These are phyloP conservation scores for Epirrhoe alternata DNA, from an alignment of 2,888 invertebrate genomes.

Conservation along the genomic window DNA sequence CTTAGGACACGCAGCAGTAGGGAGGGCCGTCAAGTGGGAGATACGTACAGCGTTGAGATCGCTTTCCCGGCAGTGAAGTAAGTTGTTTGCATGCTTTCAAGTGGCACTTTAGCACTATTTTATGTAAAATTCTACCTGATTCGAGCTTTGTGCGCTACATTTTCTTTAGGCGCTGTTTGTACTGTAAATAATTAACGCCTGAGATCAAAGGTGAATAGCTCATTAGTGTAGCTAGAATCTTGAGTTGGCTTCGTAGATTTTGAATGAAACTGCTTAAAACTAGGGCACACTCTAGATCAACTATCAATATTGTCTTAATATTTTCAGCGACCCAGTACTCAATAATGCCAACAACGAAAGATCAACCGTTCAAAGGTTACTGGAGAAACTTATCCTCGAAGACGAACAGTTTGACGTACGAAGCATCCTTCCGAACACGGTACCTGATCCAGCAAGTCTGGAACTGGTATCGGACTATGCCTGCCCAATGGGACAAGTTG, in stretches of 20 bases:
- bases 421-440: constrained; percentile 96
- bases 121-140: constrained; percentile 36
- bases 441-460: constrained; percentile 96
- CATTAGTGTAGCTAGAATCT: constrained; percentile 2
- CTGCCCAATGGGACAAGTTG: constrained; percentile 96
- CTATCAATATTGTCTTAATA: constrained; percentile 17
- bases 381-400: constrained; percentile 96
- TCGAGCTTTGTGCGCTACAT: constrained; percentile 30
- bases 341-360: constrained; percentile 95
- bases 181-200: constrained; percentile 10
- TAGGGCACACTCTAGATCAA: not conserved
- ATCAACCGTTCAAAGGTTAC: constrained; percentile 91
- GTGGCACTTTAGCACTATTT: constrained; percentile 56
- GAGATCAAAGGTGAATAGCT: constrained; percentile 11
- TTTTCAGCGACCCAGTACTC: constrained; percentile 93
- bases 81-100: constrained; percentile 77
- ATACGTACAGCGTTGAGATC: constrained; percentile 96
- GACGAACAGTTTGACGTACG: constrained; percentile 97
- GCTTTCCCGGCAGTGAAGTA: constrained; percentile 97
- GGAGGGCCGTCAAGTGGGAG: constrained; percentile 94
- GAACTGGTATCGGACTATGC: constrained; percentile 95
- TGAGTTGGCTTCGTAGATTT: constrained; percentile 22
- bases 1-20: constrained; percentile 89
- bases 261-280: constrained; percentile 7
- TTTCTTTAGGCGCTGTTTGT: constrained; percentile 14